Conservation (phyloP, 1,140 invertebrate species). For the Olivierus martensii region DNA sequence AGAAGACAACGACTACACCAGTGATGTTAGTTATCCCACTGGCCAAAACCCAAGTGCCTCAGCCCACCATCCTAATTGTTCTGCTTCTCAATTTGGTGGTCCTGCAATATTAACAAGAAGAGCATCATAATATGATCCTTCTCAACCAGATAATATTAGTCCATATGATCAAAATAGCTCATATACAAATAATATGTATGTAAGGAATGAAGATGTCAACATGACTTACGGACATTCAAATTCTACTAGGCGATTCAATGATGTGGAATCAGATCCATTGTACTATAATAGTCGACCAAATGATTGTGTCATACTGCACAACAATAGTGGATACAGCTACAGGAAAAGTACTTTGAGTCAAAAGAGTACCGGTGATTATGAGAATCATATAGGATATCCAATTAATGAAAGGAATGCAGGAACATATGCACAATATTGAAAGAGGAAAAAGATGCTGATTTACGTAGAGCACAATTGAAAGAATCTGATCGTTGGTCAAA, state of each 20-base stretch:
- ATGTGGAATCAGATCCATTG: conserved; percentile 47
- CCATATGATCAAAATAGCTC: conserved; percentile 36
- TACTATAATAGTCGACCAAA: conserved; percentile 78
- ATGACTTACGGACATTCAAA: too few species aligned
- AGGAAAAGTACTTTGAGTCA: too few species aligned
- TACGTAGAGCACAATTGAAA: background rate
- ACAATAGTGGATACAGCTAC: too few species aligned
- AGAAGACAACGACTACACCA: conserved; percentile 93
- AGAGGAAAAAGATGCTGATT: background rate
- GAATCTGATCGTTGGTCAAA: conserved; percentile 2
- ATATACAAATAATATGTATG: too few species aligned
- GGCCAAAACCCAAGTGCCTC: conserved; percentile 30
- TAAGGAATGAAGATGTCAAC: too few species aligned
- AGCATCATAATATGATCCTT: conserved; percentile 4
- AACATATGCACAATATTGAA: too few species aligned
- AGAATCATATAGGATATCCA: too few species aligned
- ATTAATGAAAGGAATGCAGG: too few species aligned
- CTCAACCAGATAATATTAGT: conserved; percentile 66
- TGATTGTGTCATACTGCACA: conserved; percentile 24
- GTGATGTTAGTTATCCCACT: conserved; percentile 81
- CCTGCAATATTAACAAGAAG: conserved; percentile 37
- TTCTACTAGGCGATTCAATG: too few species aligned
- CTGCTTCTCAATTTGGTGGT: conserved; percentile 63
- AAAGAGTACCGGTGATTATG: too few species aligned
- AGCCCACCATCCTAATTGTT: conserved; percentile 55